phyloP scores from a whole-genome alignment of 1,140 invertebrate genomes.

The Metaphire vulgaris region DNA sequence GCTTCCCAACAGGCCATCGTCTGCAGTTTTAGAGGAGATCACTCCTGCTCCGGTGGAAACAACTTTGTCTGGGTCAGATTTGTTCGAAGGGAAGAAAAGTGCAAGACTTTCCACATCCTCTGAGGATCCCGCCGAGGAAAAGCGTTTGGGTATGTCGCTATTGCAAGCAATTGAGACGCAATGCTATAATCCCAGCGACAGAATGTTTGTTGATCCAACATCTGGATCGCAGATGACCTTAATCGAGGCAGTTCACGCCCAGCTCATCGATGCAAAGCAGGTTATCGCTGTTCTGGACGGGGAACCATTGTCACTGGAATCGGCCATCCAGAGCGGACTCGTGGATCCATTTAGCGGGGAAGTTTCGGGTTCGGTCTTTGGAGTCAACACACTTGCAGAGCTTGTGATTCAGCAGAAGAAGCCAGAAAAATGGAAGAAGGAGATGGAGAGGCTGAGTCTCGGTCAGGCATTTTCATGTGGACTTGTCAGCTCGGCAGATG shows the following conservation, averaged over 20 bases:
- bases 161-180: conserved; percentile 66
- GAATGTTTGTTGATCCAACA: conserved; percentile 64
- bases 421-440: not conserved
- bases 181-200: conserved; percentile 63
- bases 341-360: conserved; percentile 56
- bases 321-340: conserved; percentile 63
- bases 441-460: conserved; percentile 10
- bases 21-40: not conserved
- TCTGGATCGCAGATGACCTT: conserved; percentile 60
- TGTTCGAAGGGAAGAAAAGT: not conserved
- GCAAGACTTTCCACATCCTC: not conserved
- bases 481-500: conserved; percentile 24
- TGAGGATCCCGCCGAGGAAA: not conserved
- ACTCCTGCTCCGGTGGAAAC: not conserved
- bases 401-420: not conserved
- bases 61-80: not conserved
- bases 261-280: conserved; percentile 33
- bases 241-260: conserved; percentile 39
- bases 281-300: conserved; percentile 49
- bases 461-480: conserved; percentile 19
- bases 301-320: conserved; percentile 50
- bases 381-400: not conserved
- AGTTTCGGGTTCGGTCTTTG: not conserved
- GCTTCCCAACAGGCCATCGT: not conserved
- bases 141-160: not conserved